Evolutionary conservation across 2,888 invertebrate genomes (phyloP), one percentile per base, ranked within the genome.

Genomic region (Eurois occulta): DNA sequence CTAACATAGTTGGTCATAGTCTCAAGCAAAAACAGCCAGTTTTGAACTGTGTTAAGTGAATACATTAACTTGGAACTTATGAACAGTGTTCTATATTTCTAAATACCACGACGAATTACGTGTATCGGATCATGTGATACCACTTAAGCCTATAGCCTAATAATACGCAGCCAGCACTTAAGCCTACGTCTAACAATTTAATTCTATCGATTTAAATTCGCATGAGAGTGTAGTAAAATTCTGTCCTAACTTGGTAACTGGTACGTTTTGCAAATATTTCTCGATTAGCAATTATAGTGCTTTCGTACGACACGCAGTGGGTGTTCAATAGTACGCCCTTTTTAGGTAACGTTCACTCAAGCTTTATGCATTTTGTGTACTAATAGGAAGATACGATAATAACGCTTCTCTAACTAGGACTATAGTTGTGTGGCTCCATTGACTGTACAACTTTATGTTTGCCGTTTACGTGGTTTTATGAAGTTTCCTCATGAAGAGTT

Each of bases 271-370:
- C 64, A 28, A 71, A 64, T 71, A 68, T 58, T 73, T 70, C 48
- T 38, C 62, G 46, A 66, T 74, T 73, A 67, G 13, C 48, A 32
- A 32, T 55, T 48, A 43, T 38, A 71, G 5, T 41, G 28, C 8
- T 24, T 38, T 58, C 70, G 8, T 55, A 66, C 68, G 68, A 62
- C 10, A 28, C 65, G 24, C 66, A 58, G 81, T 83, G 78, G 73
- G 73, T 71, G 83, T 83, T 68, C 46, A 74, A 67, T 78, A 52
- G 48, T 24, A 2, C 58, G 16, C 58, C 78, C 78, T 65, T 71
- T 78, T 83, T 71, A 60, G 74, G 83, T 1, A 71, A 71, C 83
- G 18, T 81, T 58, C 35, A 64, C 67, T 83, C 28, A 52, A 58
- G 48, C 38, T 72, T 78, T 52, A 64, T 64, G 62, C 48, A 38